These are phyloP conservation scores for Archocentrus centrarchus DNA, from an alignment of 2,113 vertebrate species.

Conservation along the genomic window DNA sequence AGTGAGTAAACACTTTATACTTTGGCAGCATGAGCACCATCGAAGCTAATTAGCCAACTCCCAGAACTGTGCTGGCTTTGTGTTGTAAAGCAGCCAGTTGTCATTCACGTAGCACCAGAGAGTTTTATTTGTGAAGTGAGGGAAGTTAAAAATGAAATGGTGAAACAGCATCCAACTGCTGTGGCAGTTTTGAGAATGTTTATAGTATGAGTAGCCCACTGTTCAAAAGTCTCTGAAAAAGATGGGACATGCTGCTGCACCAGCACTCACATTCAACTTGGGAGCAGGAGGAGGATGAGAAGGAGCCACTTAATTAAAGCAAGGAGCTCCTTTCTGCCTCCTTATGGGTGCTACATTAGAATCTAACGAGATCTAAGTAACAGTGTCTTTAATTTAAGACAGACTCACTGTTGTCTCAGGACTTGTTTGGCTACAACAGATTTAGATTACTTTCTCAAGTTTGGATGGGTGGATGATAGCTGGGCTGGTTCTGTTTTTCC, in stretches of 20 bases:
- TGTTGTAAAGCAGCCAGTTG: constrained; percentile 10
- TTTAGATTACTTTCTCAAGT: neutral
- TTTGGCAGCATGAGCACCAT: neutral
- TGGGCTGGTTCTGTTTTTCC: neutral
- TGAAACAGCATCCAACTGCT: constrained; percentile 45
- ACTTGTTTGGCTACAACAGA: neutral
- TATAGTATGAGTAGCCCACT: neutral
- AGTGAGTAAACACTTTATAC: neutral
- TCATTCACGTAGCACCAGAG: neutral
- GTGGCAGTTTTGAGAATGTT: constrained; percentile 2
- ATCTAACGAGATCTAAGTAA: constrained; percentile 39
- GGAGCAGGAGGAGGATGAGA: constrained; percentile 9
- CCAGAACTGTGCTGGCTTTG: neutral
- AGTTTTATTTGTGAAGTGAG: constrained; percentile 10
- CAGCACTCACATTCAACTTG: constrained; percentile 6
- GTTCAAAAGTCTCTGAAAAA: constrained; percentile 16
- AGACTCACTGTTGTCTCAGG: neutral
- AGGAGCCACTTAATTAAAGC: constrained; percentile 62
- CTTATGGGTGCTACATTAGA: neutral
- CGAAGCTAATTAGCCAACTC: neutral
- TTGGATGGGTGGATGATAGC: neutral
- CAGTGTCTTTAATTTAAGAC: constrained; percentile 21
- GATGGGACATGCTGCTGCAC: neutral
- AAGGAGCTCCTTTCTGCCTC: constrained; percentile 30
- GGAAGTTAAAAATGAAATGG: constrained; percentile 6